Evolutionary conservation across 1,140 invertebrate genomes (phyloP).

Genomic region (Aporrectodea caliginosa): DNA sequence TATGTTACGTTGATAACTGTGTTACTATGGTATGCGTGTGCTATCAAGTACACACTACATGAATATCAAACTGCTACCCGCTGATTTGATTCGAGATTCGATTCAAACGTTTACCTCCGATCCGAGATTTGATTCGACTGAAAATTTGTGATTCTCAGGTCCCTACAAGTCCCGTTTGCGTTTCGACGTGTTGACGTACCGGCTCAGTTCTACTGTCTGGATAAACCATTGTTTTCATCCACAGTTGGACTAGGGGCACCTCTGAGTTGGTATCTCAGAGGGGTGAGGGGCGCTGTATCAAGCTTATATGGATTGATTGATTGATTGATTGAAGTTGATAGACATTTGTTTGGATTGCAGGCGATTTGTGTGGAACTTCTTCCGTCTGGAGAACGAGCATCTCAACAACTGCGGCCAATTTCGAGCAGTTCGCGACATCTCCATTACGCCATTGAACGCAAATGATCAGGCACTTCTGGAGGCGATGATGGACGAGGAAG

Average conservation of each 20-base stretch:
- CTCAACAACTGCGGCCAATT: slow-evolving; percentile 99
- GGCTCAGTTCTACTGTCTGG: background rate
- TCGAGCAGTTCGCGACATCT: slow-evolving; percentile 95
- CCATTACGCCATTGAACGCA: slow-evolving; percentile 72
- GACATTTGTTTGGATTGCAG: slow-evolving; percentile 56
- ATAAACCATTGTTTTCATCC: background rate
- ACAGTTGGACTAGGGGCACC: background rate
- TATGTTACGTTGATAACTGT: too few relatives aligned
- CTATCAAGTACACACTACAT: too few relatives aligned
- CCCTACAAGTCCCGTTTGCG: too few relatives aligned
- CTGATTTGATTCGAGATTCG: too few relatives aligned
- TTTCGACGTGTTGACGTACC: background rate
- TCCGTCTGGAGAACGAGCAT: slow-evolving; percentile 98
- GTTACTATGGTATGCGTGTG: too few relatives aligned
- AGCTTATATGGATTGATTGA: background rate
- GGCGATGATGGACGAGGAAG: slow-evolving; percentile 91
- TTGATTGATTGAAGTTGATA: background rate
- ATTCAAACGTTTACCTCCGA: too few relatives aligned
- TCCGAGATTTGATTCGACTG: too few relatives aligned
- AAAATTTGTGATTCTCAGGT: too few relatives aligned
- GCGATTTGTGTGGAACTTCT: slow-evolving; percentile 99
- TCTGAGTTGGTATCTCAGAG: background rate
- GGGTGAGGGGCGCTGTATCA: background rate
- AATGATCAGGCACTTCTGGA: slow-evolving; percentile 66
- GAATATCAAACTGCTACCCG: too few relatives aligned